These are phyloP conservation scores for Raja brachyura DNA, from an alignment of 2,113 vertebrate species.

Conservation along the genomic window DNA sequence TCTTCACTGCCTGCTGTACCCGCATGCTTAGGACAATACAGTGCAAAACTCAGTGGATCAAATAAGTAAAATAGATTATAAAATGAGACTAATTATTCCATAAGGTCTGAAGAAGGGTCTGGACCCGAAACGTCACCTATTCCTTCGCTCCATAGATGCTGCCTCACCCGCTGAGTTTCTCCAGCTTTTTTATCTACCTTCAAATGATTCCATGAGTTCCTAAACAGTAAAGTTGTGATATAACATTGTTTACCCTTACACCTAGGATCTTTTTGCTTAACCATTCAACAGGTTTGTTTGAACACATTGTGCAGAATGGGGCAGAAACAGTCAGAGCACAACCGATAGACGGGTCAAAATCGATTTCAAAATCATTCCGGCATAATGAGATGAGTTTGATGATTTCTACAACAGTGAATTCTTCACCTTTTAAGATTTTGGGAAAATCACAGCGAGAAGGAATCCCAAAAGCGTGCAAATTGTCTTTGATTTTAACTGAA, in stretches of 20 bases:
- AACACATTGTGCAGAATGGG: background rate
- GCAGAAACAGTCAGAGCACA: background rate
- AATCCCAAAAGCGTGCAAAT: background rate
- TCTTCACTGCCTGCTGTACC: too few species aligned
- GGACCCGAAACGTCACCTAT: too few species aligned
- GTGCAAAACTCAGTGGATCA: background rate
- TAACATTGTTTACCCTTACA: background rate
- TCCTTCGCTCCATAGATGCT: too few species aligned
- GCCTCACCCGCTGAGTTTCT: too few species aligned
- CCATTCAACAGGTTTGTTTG: background rate
- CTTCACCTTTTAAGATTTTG: background rate
- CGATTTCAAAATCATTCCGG: background rate
- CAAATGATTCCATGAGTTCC: background rate
- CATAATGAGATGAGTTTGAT: background rate
- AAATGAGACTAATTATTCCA: background rate
- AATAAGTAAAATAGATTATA: background rate
- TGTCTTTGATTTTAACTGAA: background rate
- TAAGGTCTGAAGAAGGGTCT: too few species aligned
- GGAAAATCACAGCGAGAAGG: background rate
- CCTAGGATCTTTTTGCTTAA: background rate
- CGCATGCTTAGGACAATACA: background rate
- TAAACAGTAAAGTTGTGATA: background rate
- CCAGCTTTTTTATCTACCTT: too few species aligned
- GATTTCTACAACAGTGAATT: background rate
- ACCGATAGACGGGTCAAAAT: background rate